Conservation (phyloP, 2,113 vertebrate species). For the Nycticebus coucang region DNA sequence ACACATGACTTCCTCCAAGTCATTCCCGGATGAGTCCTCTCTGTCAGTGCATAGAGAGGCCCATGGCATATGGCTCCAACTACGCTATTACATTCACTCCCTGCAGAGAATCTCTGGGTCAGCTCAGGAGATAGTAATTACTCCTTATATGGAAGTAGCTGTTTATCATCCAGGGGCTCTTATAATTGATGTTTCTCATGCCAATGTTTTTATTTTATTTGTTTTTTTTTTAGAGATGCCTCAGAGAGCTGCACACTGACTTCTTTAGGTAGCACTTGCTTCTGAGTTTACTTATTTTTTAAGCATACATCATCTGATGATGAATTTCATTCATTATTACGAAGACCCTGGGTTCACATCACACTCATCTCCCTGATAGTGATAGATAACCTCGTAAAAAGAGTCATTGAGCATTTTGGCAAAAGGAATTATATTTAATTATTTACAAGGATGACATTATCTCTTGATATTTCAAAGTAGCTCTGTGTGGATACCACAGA, state of each 20-base stretch:
- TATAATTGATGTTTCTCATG: constrained; percentile 69
- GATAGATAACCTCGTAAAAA: constrained; percentile 52
- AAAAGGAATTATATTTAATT: constrained; percentile 71
- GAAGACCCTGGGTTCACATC: constrained; percentile 33
- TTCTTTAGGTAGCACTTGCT: constrained; percentile 49
- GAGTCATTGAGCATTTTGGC: constrained; percentile 37
- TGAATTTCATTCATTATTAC: constrained; percentile 52
- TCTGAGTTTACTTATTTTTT: constrained; percentile 48
- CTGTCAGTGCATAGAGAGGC: constrained; percentile 67
- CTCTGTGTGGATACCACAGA: constrained; percentile 49
- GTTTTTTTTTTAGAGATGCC: constrained; percentile 35
- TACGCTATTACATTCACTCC: constrained; percentile 55
- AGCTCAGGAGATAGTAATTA: constrained; percentile 77
- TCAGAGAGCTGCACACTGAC: constrained; percentile 41
- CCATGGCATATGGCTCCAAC: constrained; percentile 72
- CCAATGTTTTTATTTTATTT: not conserved
- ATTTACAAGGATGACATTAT: constrained; percentile 68
- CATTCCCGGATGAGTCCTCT: constrained; percentile 70
- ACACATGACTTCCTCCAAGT: constrained; percentile 56
- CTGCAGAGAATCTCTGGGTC: constrained; percentile 75
- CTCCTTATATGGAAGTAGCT: constrained; percentile 61
- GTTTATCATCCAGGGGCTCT: constrained; percentile 63
- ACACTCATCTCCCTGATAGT: constrained; percentile 43
- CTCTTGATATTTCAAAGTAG: constrained; percentile 63
- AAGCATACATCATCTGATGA: constrained; percentile 52